Percentiles rank a stretch among this genome's conserved stretches.
phyloP scores from a whole-genome alignment of 2,888 invertebrate species.

The Ceramica pisi region DNA sequence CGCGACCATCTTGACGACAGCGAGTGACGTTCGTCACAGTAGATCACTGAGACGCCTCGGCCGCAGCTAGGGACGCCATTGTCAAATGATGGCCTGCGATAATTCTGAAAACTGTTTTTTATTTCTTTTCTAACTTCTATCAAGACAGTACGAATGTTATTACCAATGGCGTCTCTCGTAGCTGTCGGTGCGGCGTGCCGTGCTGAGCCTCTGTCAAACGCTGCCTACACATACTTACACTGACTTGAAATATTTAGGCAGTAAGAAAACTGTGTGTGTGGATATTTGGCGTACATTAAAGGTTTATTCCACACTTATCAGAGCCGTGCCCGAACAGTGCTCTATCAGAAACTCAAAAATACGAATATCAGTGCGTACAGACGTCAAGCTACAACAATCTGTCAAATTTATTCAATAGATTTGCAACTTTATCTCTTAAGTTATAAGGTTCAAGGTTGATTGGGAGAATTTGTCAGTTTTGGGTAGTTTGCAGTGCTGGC shows the following conservation, averaged over 20 bases:
- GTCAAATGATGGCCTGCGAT: no score
- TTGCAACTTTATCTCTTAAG: no score
- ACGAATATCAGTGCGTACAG: no score
- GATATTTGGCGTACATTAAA: neutral
- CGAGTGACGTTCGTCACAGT: neutral
- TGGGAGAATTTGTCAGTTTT: no score
- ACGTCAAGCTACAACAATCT: no score
- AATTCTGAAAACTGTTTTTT: no score
- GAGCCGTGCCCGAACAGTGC: no score
- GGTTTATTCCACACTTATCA: neutral
- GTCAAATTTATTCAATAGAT: no score
- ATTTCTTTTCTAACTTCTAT: no score
- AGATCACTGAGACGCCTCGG: neutral
- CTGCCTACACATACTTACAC: neutral
- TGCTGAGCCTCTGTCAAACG: neutral
- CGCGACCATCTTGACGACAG: constrained; percentile 54
- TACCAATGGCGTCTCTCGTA: neutral
- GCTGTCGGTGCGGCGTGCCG: neutral
- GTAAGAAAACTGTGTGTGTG: neutral
- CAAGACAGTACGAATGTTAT: neutral
- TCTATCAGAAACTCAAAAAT: no score
- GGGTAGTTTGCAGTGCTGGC: no score
- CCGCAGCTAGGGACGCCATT: neutral
- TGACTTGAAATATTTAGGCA: neutral
- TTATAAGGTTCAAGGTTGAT: no score